These are phyloP conservation scores for Neolamprologus modestus DNA, from an alignment of 2,113 vertebrate genomes.

Conservation along the genomic window DNA sequence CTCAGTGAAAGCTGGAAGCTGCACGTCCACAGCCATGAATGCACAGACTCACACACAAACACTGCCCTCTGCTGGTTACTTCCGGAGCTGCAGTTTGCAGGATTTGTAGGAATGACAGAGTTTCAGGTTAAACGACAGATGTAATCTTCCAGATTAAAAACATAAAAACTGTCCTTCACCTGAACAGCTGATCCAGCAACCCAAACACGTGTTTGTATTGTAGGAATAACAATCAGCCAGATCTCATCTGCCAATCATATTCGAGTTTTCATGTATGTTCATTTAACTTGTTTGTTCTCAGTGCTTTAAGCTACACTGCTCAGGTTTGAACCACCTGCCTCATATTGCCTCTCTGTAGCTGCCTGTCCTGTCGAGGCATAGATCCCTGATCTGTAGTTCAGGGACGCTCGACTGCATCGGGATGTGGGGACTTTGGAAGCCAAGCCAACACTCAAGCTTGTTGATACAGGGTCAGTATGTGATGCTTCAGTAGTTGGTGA, in stretches of 20 bases:
- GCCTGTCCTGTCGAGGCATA: accelerated
- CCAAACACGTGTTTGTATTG: not conserved
- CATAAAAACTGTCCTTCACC: not conserved
- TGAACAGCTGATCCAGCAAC: not conserved
- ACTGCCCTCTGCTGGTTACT: not conserved
- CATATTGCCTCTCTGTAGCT: not conserved
- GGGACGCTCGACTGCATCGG: not conserved
- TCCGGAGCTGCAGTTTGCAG: not conserved
- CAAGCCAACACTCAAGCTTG: not conserved
- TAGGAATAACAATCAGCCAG: not conserved
- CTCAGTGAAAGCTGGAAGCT: not conserved
- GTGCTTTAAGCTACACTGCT: accelerated
- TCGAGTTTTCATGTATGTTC: accelerated
- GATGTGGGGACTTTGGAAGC: not conserved
- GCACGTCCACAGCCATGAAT: not conserved
- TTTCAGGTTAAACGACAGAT: accelerated
- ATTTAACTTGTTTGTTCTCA: not conserved
- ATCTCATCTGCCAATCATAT: not conserved
- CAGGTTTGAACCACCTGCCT: not conserved
- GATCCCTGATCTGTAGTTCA: not conserved
- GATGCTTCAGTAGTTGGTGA: not conserved
- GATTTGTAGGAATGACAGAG: not conserved
- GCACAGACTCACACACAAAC: not conserved
- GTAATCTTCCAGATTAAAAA: not conserved
- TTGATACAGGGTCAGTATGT: not conserved